Conservation (phyloP, 2,113 vertebrate genomes). For the Dasyurus viverrinus region DNA sequence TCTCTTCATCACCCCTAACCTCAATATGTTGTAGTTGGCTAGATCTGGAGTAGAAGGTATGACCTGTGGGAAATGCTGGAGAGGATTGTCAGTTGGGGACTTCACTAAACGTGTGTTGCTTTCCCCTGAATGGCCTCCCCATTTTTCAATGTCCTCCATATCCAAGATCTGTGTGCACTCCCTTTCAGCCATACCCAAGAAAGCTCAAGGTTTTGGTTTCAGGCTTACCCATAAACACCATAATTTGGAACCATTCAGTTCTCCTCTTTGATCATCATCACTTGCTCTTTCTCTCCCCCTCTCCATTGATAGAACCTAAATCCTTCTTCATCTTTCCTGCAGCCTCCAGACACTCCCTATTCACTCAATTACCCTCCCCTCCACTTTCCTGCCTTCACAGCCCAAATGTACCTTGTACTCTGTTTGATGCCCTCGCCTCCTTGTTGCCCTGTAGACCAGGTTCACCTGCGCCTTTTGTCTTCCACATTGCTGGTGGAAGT, state of each 20-base stretch:
- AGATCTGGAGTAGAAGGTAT: neutral
- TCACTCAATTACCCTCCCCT: neutral
- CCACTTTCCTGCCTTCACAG: neutral
- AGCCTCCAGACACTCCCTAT: neutral
- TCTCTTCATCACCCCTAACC: neutral
- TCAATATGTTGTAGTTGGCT: neutral
- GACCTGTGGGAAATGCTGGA: neutral
- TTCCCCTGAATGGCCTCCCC: neutral
- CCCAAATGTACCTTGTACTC: neutral
- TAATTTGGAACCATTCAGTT: neutral
- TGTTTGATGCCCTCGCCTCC: too few species aligned
- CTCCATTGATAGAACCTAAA: neutral
- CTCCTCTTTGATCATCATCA: neutral
- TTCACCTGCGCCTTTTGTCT: neutral
- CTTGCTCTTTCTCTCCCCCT: neutral
- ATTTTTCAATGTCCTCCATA: neutral
- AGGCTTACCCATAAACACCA: neutral
- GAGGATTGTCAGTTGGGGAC: neutral
- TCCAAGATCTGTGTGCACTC: neutral
- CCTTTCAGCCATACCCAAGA: neutral
- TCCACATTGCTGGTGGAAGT: neutral
- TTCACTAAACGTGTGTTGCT: neutral
- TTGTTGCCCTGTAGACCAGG: too few species aligned
- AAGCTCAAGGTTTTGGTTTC: neutral
- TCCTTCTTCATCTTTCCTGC: neutral